Percentiles rank a stretch among this genome's conserved stretches.
These are phyloP conservation scores for Beroe forskalii DNA, from an alignment of 37 sponge, comb jelly and placozoan genomes.

Conservation along the genomic window DNA sequence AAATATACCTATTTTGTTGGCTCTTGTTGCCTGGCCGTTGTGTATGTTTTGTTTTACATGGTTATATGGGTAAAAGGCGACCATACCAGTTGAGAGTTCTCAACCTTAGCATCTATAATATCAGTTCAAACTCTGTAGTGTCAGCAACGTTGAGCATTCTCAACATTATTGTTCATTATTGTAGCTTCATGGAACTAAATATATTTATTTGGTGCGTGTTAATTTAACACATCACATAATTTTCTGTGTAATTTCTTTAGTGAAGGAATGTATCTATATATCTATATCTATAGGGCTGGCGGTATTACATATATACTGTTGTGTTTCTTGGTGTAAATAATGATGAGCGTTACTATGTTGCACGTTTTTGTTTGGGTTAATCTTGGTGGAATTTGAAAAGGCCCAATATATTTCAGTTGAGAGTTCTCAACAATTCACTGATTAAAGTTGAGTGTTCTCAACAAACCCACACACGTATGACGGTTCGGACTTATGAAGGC, in stretches of 20 bases:
- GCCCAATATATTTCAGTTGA: conserved; percentile 1
- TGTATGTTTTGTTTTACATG: conserved; percentile 20
- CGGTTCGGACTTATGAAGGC: no score
- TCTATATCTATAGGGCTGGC: no score
- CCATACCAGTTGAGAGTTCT: conserved; percentile 18
- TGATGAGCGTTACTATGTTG: conserved; percentile 4
- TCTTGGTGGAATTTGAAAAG: conserved; percentile 39
- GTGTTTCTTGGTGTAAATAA: conserved; percentile 17
- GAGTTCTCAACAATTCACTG: background rate
- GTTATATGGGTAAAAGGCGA: conserved; percentile 18
- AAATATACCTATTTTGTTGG: background rate
- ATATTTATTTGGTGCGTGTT: no score
- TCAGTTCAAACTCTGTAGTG: no score
- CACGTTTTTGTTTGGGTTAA: conserved; percentile 44
- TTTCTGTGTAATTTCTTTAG: no score
- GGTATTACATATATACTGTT: no score
- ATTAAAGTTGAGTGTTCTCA: conserved; percentile 15
- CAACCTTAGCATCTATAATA: background rate
- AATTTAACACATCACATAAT: no score
- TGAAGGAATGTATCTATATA: no score
- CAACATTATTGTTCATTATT: background rate
- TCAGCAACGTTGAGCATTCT: background rate
- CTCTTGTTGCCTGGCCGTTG: conserved; percentile 17
- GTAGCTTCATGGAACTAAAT: no score
- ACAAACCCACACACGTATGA: background rate